phyloP scores from a whole-genome alignment of 1,140 invertebrate species.

The Mamestra configurata region DNA sequence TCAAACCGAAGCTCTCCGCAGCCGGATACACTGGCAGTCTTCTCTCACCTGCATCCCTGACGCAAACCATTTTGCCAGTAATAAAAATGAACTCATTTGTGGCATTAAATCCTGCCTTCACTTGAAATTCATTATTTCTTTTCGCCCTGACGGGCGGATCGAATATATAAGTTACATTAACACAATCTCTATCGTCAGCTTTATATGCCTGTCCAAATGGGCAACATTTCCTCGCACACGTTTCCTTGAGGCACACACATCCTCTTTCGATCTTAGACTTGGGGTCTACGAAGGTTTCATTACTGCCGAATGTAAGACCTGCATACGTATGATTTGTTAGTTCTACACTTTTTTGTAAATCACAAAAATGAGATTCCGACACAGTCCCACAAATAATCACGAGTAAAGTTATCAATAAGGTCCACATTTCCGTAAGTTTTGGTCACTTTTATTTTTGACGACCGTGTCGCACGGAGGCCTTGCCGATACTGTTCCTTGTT shows the following conservation, averaged over 20 bases:
- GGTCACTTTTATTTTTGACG: not conserved
- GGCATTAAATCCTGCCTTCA: not conserved
- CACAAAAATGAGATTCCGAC: not conserved
- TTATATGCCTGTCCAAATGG: not conserved
- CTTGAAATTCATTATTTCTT: not conserved
- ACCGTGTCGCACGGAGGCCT: not conserved
- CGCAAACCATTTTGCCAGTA: not conserved
- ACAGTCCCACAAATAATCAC: not conserved
- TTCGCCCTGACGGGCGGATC: not conserved
- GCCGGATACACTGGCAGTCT: not conserved
- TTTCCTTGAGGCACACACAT: constrained; percentile 62
- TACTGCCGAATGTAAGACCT: not conserved
- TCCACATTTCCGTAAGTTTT: not conserved
- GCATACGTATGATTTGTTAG: not conserved
- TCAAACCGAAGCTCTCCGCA: not conserved
- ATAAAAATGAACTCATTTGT: constrained; percentile 7
- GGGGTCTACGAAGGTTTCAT: not conserved
- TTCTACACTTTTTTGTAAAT: not conserved
- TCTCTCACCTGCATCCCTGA: not conserved
- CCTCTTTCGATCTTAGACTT: constrained; percentile 35
- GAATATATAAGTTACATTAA: not conserved
- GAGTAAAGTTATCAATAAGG: not conserved
- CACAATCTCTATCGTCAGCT: not conserved
- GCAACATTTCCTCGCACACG: constrained; percentile 69
- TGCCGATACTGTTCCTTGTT: not conserved